Evolutionary conservation across 2,888 invertebrate species (phyloP), one percentile per base, ranked within the genome.

Genomic region (Operophtera brumata): DNA sequence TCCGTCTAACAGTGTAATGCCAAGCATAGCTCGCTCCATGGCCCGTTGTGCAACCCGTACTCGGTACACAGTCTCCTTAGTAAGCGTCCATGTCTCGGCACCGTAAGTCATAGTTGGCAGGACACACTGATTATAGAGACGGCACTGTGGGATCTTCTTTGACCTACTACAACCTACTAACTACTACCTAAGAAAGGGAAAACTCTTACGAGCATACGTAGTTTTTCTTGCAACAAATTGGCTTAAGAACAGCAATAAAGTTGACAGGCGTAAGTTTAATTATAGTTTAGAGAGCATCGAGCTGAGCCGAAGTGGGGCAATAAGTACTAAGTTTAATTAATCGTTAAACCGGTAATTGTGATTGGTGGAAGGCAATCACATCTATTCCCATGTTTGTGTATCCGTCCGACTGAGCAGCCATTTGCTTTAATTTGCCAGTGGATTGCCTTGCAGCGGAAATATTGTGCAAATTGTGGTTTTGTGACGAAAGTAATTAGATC

Each of bases 311-410:
- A 35, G 47, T 28, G 14, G 41, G 25, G 32, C 41, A 48, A 39
- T 44, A 41, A 39, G 30, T 36, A 43, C 26, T 25, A 39, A 47
- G 44, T 52, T 46, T 39, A 48, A 57, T 57, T 57, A 57, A 45
- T 52, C 46, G 40, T 36, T 34, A 36, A n/a, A n/a, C 9, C 25
- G 39, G 41, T 57, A 52, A 57, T 52, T 45, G 52, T 46, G 52
- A 57, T 57, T 53, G 36, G 52, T 52, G 46, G 34, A 37, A 26
- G 10, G 50, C 47, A 47, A 51, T 45, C 41, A 45, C 25, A 32
- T 14, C 45, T 34, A 46, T 46, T 44, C 8, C 52, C 25, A 34
- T 44, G 45, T 52, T 46, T 41, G 40, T 13, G 12, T 41, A 44
- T 39, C 32, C 37, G 37, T 32, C 25, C 44, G 37, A 13, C 35